These are phyloP conservation scores for Craseonycteris thonglongyai DNA, from an alignment of 2,113 vertebrate genomes.

Conservation along the genomic window DNA sequence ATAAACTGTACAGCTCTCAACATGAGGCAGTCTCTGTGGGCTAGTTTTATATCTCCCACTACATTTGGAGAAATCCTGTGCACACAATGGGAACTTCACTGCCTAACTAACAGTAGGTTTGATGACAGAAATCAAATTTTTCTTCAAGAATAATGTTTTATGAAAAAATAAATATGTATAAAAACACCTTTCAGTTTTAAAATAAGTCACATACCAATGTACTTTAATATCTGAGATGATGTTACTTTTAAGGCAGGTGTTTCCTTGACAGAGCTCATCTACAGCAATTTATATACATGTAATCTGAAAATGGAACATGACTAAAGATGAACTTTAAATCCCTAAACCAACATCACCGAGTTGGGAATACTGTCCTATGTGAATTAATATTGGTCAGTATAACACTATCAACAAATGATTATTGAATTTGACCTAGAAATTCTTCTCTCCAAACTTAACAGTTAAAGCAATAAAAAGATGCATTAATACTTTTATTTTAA, in stretches of 20 bases:
- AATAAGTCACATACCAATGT: neutral
- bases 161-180: neutral
- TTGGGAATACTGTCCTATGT: neutral
- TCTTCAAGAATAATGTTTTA: neutral
- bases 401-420: neutral
- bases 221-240: neutral
- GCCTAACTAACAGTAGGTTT: neutral
- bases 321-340: neutral
- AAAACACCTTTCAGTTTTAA: neutral
- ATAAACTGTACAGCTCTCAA: neutral
- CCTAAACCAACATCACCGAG: neutral
- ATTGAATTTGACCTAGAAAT: neutral
- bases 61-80: neutral
- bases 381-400: neutral
- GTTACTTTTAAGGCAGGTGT: neutral
- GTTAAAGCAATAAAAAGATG: neutral
- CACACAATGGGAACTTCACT: neutral
- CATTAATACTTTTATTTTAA: neutral
- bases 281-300: neutral
- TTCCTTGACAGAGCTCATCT: neutral
- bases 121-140: too few relatives aligned
- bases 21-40: neutral
- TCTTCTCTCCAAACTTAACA: neutral
- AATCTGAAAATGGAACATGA: neutral
- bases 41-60: neutral